Evolutionary conservation across 2,113 vertebrate species (phyloP), one percentile per base, ranked within the genome.

Genomic region (Spheniscus mendiculus): DNA sequence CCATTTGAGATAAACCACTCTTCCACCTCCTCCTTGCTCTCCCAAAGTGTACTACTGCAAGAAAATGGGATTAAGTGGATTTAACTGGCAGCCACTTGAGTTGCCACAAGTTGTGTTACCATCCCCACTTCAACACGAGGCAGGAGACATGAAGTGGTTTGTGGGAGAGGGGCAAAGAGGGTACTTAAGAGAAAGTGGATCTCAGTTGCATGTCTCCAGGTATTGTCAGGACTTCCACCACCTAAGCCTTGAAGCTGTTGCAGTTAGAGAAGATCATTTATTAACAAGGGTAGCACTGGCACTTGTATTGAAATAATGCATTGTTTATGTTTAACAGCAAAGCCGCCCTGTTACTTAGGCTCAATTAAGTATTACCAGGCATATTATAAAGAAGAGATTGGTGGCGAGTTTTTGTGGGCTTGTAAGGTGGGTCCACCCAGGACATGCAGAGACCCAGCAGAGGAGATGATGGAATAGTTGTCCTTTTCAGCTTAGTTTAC

Each of bases 11-110:
- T 90, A 92, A 97, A 96, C 70, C 72, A 85, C 61, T 78, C 77
- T 89, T 85, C 52, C 76, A 84, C 97, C 79, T 93, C 65, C 16
- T 95, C 25, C 80, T 88, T 52, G 16, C 73, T 89, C 49, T 90
- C 44, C 59, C 56, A 27, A 70, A 95, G 94, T 78, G 77, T 91
- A 42, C 91, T 90, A 45, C 87, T 90, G 82, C 86, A 84, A 85
- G 95, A 94, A 96, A 97, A 97, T 96, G 49, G 90, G 94, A 97
- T 98, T 98, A 96, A 79, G 77, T 76, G n/a, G 83, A 85, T 93
- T 96, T 94, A 95, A 86, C 77, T 81, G 84, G 87, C 85, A 89
- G 95, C 91, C 88, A 95, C 84, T 93, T 89, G 83, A 96, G 53
- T 88, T 52, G 67, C 59, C 69, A 77, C 74, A 77, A 88, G 74